These are phyloP conservation scores for Liopterus haemorrhoidalis DNA, from an alignment of 2,888 invertebrate genomes.

Conservation along the genomic window DNA sequence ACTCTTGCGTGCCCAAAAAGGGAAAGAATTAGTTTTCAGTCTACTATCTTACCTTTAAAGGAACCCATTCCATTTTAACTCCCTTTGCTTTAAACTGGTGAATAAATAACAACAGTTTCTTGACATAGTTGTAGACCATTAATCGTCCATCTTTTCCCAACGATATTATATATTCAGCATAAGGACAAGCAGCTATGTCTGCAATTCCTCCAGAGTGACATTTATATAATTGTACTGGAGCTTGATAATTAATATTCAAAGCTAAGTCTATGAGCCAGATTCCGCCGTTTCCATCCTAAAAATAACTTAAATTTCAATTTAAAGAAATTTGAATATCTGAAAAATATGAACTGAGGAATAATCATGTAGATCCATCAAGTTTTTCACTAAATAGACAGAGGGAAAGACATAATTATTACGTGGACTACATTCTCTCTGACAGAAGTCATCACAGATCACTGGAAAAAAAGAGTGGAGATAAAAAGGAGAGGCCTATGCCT, in stretches of 20 bases:
- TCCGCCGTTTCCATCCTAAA: constrained; percentile 78
- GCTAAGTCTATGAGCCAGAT: constrained; percentile 68
- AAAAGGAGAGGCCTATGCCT: too few species aligned
- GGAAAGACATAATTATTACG: too few species aligned
- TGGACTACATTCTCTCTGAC: constrained; percentile 1
- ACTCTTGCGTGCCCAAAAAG: too few species aligned
- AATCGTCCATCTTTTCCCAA: constrained; percentile 69
- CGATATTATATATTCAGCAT: constrained; percentile 63
- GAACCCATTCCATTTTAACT: constrained; percentile 63
- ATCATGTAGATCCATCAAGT: neutral
- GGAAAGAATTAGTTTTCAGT: too few species aligned
- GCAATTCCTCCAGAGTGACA: constrained; percentile 72
- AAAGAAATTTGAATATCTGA: neutral
- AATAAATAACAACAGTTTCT: constrained; percentile 54
- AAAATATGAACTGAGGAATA: neutral
- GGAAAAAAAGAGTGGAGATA: too few species aligned
- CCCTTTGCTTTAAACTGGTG: constrained; percentile 55
- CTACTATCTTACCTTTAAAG: constrained; percentile 53
- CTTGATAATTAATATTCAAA: constrained; percentile 46
- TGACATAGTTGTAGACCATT: constrained; percentile 64
- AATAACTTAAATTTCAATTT: constrained; percentile 10
- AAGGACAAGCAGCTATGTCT: constrained; percentile 63
- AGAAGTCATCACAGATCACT: too few species aligned
- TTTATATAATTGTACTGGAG: constrained; percentile 52
- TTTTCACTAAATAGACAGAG: neutral